A percentile compares a stretch with the other conserved stretches of the same genome.
Evolutionary conservation across 2,888 invertebrate genomes (phyloP).

Genomic region (Pimpla rufipes): DNA sequence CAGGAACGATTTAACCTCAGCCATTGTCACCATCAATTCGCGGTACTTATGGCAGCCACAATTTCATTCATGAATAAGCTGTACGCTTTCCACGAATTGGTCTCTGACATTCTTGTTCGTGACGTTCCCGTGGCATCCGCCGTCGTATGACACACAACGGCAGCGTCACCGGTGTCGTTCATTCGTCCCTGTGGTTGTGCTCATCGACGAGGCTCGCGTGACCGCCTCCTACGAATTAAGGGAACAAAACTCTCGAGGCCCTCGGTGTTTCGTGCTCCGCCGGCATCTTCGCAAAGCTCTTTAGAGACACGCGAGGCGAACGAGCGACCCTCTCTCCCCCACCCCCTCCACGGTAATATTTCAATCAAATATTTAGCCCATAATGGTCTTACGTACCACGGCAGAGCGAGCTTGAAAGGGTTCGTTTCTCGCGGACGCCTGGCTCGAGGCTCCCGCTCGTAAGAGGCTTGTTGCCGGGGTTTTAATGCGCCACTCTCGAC

Average conservation of each 20-base stretch:
- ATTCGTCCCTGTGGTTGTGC: conserved; percentile 39
- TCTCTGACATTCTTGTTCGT: conserved; percentile 9
- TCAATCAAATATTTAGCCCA: conserved; percentile 82
- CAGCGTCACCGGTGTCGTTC: conserved; percentile 23
- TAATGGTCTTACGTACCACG: conserved; percentile 78
- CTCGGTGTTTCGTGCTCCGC: conserved; percentile 62
- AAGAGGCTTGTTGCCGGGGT: conserved; percentile 73
- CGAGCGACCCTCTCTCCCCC: conserved; percentile 14
- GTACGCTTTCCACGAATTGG: neutral
- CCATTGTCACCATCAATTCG: too few species aligned
- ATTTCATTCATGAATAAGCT: too few species aligned
- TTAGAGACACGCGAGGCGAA: conserved; percentile 78
- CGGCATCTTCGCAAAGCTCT: conserved; percentile 73
- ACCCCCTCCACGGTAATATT: conserved; percentile 76
- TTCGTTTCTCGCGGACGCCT: conserved; percentile 55
- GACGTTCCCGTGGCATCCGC: conserved; percentile 21
- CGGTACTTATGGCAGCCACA: too few species aligned
- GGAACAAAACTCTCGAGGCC: conserved; percentile 69
- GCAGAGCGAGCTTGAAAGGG: conserved; percentile 74
- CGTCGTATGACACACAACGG: conserved; percentile 1
- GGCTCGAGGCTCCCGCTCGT: conserved; percentile 54
- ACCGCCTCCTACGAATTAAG: conserved; percentile 64
- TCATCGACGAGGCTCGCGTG: conserved; percentile 54
- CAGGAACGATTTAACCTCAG: too few species aligned
- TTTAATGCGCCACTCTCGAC: conserved; percentile 76